Conservation (phyloP, 2,113 vertebrate genomes). For the Desmodus rotundus region DNA sequence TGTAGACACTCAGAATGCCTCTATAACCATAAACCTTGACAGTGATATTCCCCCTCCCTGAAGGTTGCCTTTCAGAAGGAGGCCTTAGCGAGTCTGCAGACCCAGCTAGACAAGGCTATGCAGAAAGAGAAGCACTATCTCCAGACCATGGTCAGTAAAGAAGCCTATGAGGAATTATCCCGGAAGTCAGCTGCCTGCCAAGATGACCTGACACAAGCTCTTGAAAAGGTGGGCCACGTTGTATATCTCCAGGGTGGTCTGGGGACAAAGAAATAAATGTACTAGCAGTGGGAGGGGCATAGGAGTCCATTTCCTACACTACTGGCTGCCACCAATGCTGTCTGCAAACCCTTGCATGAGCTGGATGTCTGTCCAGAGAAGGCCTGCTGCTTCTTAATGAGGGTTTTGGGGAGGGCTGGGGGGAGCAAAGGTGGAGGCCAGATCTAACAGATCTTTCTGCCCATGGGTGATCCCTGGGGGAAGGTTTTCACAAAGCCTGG, state of each 20-base stretch:
- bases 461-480: neutral
- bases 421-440: neutral
- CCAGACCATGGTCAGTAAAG: constrained; percentile 53
- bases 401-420: neutral
- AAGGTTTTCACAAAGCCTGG: neutral
- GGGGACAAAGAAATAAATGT: neutral
- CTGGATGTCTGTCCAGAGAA: neutral
- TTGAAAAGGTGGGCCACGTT: constrained; percentile 71
- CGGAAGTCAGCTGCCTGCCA: constrained; percentile 64
- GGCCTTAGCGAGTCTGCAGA: constrained; percentile 50
- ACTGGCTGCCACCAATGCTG: neutral
- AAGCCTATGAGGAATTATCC: constrained; percentile 64
- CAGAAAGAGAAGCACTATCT: constrained; percentile 17
- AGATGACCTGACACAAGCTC: constrained; percentile 69
- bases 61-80: constrained; percentile 72
- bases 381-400: neutral
- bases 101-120: constrained; percentile 62
- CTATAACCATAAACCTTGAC: neutral
- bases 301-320: neutral
- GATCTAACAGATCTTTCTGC: neutral
- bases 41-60: neutral
- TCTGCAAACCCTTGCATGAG: neutral
- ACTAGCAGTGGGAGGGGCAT: accelerated
- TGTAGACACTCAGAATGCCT: neutral
- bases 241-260: neutral